phyloP scores from a whole-genome alignment of 2,888 invertebrate species.

The Coelopa pilipes region DNA sequence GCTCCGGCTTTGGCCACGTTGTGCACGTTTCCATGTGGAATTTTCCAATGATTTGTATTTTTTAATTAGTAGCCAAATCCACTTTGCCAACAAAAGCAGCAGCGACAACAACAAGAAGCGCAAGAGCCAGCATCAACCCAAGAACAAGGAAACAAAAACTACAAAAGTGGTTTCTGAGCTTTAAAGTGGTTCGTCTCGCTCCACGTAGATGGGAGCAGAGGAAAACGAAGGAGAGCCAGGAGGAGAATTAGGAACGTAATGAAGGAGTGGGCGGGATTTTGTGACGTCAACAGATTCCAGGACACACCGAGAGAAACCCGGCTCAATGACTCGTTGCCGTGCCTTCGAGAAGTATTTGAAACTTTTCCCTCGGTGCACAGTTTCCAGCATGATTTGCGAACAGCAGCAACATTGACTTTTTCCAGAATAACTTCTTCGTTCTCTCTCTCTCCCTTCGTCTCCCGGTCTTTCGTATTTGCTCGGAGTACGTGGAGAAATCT shows the following conservation, averaged over 20 bases:
- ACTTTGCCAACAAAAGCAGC: constrained; percentile 5
- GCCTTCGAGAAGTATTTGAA: too few relatives aligned
- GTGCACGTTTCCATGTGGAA: background rate
- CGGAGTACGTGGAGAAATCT: background rate
- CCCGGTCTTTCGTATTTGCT: background rate
- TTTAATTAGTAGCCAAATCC: constrained; percentile 42
- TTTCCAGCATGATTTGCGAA: background rate
- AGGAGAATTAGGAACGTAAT: too few relatives aligned
- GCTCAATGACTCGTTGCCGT: too few relatives aligned
- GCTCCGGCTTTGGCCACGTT: constrained; percentile 7
- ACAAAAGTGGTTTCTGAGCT: constrained; percentile 26
- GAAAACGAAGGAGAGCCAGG: background rate
- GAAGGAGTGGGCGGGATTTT: too few relatives aligned
- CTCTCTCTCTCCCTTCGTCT: background rate
- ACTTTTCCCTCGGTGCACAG: background rate
- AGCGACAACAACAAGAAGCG: too few relatives aligned
- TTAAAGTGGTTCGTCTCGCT: constrained; percentile 36
- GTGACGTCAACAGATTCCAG: too few relatives aligned
- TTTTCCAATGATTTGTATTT: constrained; percentile 42
- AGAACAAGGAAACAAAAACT: too few relatives aligned
- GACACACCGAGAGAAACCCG: too few relatives aligned
- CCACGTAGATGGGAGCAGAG: background rate
- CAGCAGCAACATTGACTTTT: background rate
- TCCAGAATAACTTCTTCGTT: too few relatives aligned
- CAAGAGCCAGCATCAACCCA: too few relatives aligned